Percentiles rank a stretch among this genome's conserved stretches.
Conservation (phyloP, 1,140 invertebrate species). For the Saxidomus purpurata region DNA sequence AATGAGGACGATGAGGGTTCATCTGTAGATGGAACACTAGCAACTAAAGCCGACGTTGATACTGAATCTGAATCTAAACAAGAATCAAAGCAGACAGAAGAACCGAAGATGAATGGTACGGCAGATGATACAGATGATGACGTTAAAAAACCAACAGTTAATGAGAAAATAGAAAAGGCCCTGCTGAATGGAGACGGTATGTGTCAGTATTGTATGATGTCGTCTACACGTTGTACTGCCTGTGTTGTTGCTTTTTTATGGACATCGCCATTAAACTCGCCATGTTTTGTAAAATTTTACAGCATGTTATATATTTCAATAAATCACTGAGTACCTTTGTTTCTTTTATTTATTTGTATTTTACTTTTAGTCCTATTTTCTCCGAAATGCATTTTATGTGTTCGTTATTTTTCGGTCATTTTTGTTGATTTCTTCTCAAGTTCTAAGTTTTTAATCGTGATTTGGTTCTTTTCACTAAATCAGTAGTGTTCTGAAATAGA, state of each 20-base stretch:
- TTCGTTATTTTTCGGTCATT: too few species aligned
- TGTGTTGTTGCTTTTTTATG: constrained; percentile 9
- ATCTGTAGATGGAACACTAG: not conserved
- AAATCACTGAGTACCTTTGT: not conserved
- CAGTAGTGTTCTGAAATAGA: too few species aligned
- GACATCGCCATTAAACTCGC: not conserved
- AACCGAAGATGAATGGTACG: constrained; percentile 11
- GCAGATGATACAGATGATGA: constrained; percentile 9
- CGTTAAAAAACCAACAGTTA: not conserved
- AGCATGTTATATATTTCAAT: not conserved
- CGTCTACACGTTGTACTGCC: constrained; percentile 7
- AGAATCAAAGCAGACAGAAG: constrained; percentile 24
- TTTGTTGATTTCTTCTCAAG: too few species aligned
- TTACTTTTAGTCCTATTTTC: constrained; percentile 45
- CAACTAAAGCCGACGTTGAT: not conserved
- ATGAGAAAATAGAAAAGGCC: constrained; percentile 29
- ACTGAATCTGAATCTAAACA: not conserved
- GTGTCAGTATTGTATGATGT: constrained; percentile 33
- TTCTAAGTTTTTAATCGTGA: too few species aligned
- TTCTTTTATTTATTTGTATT: not conserved
- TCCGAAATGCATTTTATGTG: too few species aligned
- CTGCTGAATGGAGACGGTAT: constrained; percentile 27
- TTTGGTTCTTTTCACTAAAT: too few species aligned
- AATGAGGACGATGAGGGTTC: not conserved
- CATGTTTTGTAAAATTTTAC: not conserved